Conservation (phyloP, 2,888 invertebrate species). For the Tortricodes alternella region DNA sequence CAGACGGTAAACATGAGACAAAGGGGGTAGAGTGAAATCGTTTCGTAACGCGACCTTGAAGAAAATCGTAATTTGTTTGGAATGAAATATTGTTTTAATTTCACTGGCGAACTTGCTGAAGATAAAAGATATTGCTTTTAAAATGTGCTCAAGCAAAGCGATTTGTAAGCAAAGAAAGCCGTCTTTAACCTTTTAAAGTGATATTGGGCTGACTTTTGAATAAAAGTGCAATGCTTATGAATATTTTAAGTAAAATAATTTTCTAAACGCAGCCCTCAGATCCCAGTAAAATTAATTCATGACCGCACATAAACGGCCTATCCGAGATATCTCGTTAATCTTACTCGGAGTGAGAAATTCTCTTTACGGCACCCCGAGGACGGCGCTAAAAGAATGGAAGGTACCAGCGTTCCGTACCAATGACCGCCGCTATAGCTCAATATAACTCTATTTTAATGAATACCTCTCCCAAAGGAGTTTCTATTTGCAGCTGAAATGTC, state of each 20-base stretch:
- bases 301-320: constrained; percentile 45
- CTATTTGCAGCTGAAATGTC: too few relatives aligned
- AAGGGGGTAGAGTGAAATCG: constrained; percentile 1
- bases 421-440: background rate
- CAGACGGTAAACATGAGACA: constrained; percentile 8
- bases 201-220: too few relatives aligned
- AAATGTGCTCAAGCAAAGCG: background rate
- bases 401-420: background rate
- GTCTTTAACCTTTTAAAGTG: background rate
- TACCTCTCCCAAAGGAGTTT: background rate
- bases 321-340: constrained; percentile 51
- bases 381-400: constrained; percentile 42
- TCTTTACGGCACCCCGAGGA: constrained; percentile 50
- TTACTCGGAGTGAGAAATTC: constrained; percentile 45
- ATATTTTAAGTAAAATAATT: background rate
- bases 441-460: background rate
- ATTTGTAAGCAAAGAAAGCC: background rate
- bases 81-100: constrained; percentile 19
- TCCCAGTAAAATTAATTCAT: constrained; percentile 50
- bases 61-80: constrained; percentile 1
- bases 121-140: constrained; percentile 3
- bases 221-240: too few relatives aligned
- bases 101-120: background rate
- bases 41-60: constrained; percentile 1
- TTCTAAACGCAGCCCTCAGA: constrained; percentile 11